phyloP scores from a whole-genome alignment of 1,140 invertebrate species.

The Gerris buenoi region DNA sequence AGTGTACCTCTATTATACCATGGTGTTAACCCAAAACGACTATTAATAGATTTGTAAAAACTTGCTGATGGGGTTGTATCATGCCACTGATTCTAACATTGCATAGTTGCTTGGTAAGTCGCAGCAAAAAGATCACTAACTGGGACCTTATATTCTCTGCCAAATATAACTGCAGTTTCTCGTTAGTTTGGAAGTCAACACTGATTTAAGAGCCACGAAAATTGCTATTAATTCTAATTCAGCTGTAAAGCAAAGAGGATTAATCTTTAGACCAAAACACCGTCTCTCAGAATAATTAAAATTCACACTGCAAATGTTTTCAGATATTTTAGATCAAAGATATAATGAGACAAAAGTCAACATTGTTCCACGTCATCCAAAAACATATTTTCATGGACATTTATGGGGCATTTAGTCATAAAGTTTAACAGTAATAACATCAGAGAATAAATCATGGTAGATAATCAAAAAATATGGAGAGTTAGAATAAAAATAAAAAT shows the following conservation, averaged over 20 bases:
- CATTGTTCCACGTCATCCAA: neutral
- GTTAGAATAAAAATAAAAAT: neutral
- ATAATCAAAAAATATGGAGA: neutral
- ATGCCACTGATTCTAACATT: too few relatives aligned
- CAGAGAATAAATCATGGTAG: neutral
- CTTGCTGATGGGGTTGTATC: too few relatives aligned
- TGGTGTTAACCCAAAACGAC: too few relatives aligned
- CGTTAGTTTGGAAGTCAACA: neutral
- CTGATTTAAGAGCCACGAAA: neutral
- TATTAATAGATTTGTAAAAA: too few relatives aligned
- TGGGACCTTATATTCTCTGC: neutral
- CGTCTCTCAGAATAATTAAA: neutral
- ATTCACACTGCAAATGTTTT: neutral
- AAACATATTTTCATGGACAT: neutral
- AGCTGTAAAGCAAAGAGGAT: neutral
- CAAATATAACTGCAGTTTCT: neutral
- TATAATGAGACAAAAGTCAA: neutral
- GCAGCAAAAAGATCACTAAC: neutral
- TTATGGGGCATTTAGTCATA: neutral
- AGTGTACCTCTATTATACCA: too few relatives aligned
- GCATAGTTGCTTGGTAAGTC: neutral
- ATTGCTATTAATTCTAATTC: neutral
- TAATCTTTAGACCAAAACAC: neutral
- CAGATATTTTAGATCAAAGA: neutral
- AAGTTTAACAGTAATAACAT: neutral